Conservation (phyloP, 2,113 vertebrate genomes). For the Corythaixoides concolor region DNA sequence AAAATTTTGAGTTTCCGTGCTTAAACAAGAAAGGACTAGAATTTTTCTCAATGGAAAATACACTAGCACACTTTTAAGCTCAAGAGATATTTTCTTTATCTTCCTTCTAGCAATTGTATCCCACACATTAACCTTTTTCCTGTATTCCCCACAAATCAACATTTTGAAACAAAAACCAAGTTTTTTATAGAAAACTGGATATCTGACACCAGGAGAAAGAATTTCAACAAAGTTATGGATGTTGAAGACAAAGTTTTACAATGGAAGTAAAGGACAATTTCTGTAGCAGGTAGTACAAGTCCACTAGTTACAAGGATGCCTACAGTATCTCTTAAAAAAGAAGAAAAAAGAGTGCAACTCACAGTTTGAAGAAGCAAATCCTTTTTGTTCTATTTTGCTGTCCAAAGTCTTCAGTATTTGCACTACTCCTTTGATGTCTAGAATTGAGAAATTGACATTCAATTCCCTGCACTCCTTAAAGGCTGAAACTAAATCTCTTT, state of each 20-base stretch:
- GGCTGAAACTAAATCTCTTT: not conserved
- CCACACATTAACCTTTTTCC: not conserved
- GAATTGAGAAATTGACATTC: not conserved
- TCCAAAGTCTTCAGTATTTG: not conserved
- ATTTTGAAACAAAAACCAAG: not conserved
- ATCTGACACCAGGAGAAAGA: not conserved
- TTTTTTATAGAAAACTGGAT: not conserved
- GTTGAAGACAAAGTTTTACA: not conserved
- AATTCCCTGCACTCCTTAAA: not conserved
- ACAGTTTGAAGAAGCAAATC: not conserved
- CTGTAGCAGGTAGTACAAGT: not conserved
- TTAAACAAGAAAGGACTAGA: not conserved
- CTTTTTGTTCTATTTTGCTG: not conserved
- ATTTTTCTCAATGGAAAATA: not conserved
- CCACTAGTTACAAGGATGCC: not conserved
- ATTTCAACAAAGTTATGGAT: not conserved
- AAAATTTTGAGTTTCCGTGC: not conserved
- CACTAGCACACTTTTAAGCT: not conserved
- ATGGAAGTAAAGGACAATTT: not conserved
- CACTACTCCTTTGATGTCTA: not conserved
- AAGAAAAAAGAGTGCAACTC: not conserved
- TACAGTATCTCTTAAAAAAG: not conserved
- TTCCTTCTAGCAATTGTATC: not conserved
- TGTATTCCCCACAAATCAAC: not conserved
- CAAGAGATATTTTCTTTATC: not conserved